Conservation (phyloP, 2,888 invertebrate species). For the Drosophila fungiperda region DNA sequence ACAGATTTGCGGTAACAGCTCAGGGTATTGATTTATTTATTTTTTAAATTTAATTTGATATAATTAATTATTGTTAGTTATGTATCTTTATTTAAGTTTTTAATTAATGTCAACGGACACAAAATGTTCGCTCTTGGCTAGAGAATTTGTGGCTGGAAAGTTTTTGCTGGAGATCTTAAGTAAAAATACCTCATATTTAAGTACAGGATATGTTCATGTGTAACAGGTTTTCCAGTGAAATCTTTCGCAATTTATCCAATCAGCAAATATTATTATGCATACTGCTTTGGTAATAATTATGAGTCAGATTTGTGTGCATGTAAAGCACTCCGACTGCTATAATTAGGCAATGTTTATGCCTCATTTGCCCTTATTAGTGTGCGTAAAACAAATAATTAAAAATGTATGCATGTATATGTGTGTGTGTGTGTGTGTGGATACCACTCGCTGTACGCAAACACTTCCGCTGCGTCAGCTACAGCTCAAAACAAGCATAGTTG, state of each 20-base stretch:
- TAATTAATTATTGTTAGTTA: neutral
- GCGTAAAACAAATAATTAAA: conserved; percentile 74
- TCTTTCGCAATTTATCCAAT: neutral
- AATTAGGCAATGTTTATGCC: conserved; percentile 79
- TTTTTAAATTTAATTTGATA: neutral
- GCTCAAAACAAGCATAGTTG: conserved; percentile 65
- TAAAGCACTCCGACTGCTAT: conserved; percentile 40
- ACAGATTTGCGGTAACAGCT: no score
- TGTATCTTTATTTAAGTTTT: neutral
- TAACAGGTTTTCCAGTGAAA: neutral
- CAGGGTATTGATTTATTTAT: neutral
- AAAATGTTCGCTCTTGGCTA: neutral
- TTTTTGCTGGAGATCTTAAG: neutral
- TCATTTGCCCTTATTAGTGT: conserved; percentile 79
- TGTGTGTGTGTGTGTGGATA: conserved; percentile 6
- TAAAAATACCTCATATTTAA: neutral
- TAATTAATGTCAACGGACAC: neutral
- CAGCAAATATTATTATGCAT: conserved; percentile 1
- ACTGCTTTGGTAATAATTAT: conserved; percentile 4
- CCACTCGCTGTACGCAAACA: conserved; percentile 52
- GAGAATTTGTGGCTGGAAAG: neutral
- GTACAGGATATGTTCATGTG: neutral
- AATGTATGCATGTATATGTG: conserved; percentile 52
- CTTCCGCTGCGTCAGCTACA: conserved; percentile 73
- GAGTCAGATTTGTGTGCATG: conserved; percentile 21